A percentile compares a stretch with the other conserved stretches of the same genome.
These are phyloP conservation scores for Lacanobia wlatinum DNA, from an alignment of 2,888 invertebrate genomes.

Conservation along the genomic window DNA sequence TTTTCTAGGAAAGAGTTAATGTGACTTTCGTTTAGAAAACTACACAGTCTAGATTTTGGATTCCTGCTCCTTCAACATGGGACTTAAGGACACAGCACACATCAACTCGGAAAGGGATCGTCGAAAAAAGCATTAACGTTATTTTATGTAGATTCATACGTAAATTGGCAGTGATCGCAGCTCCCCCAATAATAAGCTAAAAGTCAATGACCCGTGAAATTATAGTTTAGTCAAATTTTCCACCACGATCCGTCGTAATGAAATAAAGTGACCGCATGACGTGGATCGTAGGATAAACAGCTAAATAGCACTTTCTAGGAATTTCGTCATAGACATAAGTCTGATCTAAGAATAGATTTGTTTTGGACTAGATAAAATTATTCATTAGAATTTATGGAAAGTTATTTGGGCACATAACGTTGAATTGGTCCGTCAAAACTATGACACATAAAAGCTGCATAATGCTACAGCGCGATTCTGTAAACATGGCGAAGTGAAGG, in stretches of 20 bases:
- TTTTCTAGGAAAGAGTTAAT: too few species aligned
- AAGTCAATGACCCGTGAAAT: conserved; percentile 29
- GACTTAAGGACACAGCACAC: too few species aligned
- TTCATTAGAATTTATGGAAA: neutral
- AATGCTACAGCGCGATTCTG: neutral
- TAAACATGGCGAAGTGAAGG: too few species aligned
- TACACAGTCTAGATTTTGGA: too few species aligned
- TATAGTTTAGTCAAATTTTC: conserved; percentile 30
- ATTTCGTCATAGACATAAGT: neutral
- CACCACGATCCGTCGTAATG: neutral
- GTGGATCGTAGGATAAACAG: neutral
- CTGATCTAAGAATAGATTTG: neutral
- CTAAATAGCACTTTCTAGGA: neutral
- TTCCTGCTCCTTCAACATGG: too few species aligned
- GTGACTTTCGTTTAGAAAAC: too few species aligned
- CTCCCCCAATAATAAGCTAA: conserved; percentile 6
- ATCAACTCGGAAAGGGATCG: too few species aligned
- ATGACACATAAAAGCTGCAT: neutral
- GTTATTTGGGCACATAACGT: too few species aligned
- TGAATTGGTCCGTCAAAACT: neutral
- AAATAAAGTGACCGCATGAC: conserved; percentile 35
- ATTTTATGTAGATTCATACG: neutral
- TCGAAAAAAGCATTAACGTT: neutral
- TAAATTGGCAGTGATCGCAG: neutral
- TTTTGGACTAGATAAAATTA: neutral